phyloP scores from a whole-genome alignment of 2,113 vertebrate species.

The Carassius carassius region DNA sequence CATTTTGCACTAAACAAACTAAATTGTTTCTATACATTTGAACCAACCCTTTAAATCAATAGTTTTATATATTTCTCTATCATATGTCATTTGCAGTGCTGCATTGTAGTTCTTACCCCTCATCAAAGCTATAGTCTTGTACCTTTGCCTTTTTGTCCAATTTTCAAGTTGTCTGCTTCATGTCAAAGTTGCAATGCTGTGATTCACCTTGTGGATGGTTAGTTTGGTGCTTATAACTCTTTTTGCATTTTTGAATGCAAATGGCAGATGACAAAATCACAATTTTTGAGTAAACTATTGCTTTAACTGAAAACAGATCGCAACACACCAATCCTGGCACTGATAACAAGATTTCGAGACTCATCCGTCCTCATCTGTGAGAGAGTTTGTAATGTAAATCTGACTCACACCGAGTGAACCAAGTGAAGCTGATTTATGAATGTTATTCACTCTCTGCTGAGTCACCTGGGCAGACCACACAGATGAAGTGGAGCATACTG shows the following conservation, averaged over 20 bases:
- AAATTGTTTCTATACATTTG: background rate
- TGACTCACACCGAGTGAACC: background rate
- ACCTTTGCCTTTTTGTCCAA: too few relatives aligned
- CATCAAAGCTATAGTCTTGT: too few relatives aligned
- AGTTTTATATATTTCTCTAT: background rate
- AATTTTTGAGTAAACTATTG: background rate
- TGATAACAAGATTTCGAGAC: background rate
- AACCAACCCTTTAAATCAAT: background rate
- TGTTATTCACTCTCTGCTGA: background rate
- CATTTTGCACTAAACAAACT: background rate
- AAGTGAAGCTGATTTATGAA: background rate
- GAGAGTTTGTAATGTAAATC: background rate
- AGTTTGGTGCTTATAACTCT: background rate
- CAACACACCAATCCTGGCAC: background rate
- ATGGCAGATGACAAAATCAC: background rate
- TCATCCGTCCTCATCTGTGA: constrained; percentile 6
- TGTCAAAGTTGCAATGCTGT: background rate
- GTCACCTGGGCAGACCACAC: background rate
- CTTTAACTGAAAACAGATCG: background rate
- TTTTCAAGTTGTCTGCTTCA: too few relatives aligned
- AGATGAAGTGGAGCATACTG: background rate
- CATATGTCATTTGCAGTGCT: background rate
- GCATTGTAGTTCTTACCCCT: background rate
- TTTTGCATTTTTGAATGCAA: background rate
- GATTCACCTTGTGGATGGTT: background rate